These are phyloP conservation scores for Stichopus chloronotus DNA, from an alignment of 35 echinoderm and acorn worm species.

Conservation along the genomic window DNA sequence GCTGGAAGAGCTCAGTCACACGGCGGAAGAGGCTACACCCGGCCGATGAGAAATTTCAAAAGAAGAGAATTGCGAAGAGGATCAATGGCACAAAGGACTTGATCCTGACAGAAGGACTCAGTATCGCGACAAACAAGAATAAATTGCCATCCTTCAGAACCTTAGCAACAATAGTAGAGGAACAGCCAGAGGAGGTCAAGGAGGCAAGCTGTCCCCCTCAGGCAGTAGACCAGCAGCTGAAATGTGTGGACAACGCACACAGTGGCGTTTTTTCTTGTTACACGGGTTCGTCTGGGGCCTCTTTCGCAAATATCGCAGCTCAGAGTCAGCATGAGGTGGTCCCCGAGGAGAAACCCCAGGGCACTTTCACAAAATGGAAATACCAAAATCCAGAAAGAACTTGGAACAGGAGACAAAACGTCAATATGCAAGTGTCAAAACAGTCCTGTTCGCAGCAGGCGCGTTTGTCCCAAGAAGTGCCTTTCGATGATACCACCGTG, in stretches of 20 bases:
- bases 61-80: slow-evolving; percentile 41
- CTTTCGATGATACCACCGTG: slow-evolving; percentile 88
- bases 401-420: neutral
- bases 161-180: slow-evolving; percentile 73
- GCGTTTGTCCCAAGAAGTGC: slow-evolving; percentile 63
- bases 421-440: slow-evolving; percentile 46
- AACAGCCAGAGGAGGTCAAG: slow-evolving; percentile 41
- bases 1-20: slow-evolving; percentile 29
- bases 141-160: slow-evolving; percentile 64
- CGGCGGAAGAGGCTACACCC: slow-evolving; percentile 53
- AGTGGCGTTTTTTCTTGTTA: neutral
- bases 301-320: neutral
- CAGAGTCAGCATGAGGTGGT: neutral
- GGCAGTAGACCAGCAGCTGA: neutral
- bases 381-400: neutral
- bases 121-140: slow-evolving; percentile 8
- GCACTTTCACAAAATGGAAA: neutral
- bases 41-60: slow-evolving; percentile 55
- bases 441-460: slow-evolving; percentile 94
- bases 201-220: neutral
- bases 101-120: slow-evolving; percentile 46
- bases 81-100: slow-evolving; percentile 31
- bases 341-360: neutral
- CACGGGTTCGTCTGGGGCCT: neutral
- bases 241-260: neutral